Conservation (phyloP, 2,888 invertebrate genomes). For the Synanthedon tipuliformis region DNA sequence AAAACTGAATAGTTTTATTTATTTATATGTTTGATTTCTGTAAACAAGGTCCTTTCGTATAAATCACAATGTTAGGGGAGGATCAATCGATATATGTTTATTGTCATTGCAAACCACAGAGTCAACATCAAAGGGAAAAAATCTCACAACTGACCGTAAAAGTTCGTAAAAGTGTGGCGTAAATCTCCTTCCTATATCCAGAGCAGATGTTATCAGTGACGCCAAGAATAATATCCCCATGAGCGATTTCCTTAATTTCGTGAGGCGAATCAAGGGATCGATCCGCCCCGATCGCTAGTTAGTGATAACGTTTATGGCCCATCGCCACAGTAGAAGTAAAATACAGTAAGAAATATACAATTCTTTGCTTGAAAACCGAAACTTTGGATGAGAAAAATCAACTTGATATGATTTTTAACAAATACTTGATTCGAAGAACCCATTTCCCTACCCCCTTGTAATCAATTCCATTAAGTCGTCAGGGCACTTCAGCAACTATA, state of each 20-base stretch:
- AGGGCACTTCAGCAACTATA: no score
- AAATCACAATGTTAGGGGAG: not conserved
- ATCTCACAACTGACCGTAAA: constrained; percentile 22
- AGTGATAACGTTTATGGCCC: constrained; percentile 62
- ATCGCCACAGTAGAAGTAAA: constrained; percentile 30
- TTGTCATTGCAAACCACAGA: not conserved
- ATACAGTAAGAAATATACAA: not conserved
- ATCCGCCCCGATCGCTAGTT: constrained; percentile 65
- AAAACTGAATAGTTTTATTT: no score
- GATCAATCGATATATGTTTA: not conserved
- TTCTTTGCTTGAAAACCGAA: no score
- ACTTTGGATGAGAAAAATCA: no score
- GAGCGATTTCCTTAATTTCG: constrained; percentile 71
- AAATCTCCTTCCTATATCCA: constrained; percentile 35
- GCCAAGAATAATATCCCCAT: constrained; percentile 64
- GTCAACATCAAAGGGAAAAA: constrained; percentile 8
- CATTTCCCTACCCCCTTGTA: no score
- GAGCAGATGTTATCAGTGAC: constrained; percentile 31
- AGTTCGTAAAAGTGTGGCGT: constrained; percentile 29
- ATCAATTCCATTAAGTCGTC: no score
- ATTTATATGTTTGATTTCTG: no score
- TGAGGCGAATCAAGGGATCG: constrained; percentile 64
- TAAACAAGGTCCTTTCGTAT: no score
- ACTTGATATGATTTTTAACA: no score
- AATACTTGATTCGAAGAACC: no score